Conservation (phyloP, 2,797 vertebrate species). For the Catamblyrhynchus diadema region DNA sequence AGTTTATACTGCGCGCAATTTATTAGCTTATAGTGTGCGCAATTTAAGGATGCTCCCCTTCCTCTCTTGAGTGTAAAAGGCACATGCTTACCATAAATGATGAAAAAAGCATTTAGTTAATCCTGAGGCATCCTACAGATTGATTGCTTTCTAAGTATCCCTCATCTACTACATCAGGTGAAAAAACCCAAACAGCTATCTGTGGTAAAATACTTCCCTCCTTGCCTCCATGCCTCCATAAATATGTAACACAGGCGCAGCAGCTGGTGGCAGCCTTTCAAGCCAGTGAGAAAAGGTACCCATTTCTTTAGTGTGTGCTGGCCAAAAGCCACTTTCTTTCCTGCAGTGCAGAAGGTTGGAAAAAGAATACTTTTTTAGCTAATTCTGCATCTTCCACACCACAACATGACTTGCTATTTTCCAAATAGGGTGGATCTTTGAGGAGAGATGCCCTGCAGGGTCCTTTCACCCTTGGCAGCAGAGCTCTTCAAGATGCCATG, state of each 20-base stretch:
- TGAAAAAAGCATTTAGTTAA: neutral
- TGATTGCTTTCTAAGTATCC: neutral
- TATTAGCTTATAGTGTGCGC: neutral
- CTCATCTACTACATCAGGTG: neutral
- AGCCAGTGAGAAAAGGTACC: neutral
- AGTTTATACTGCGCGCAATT: neutral
- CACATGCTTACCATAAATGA: neutral
- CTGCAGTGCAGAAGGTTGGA: neutral
- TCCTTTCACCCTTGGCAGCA: constrained; percentile 30
- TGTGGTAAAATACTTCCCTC: neutral
- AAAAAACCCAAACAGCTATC: neutral
- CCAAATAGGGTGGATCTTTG: neutral
- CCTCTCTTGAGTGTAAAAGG: neutral
- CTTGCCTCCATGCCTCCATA: neutral
- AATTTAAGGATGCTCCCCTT: neutral
- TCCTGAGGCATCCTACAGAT: neutral
- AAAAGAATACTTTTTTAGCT: neutral
- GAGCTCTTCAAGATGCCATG: neutral
- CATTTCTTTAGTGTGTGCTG: neutral
- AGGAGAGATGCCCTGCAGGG: neutral
- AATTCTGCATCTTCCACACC: neutral
- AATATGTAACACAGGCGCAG: neutral
- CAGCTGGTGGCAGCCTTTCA: neutral
- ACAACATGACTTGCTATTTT: neutral
- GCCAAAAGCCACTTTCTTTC: neutral